Evolutionary conservation across 1,140 invertebrate species (phyloP).

Genomic region (Drosophila bocki): DNA sequence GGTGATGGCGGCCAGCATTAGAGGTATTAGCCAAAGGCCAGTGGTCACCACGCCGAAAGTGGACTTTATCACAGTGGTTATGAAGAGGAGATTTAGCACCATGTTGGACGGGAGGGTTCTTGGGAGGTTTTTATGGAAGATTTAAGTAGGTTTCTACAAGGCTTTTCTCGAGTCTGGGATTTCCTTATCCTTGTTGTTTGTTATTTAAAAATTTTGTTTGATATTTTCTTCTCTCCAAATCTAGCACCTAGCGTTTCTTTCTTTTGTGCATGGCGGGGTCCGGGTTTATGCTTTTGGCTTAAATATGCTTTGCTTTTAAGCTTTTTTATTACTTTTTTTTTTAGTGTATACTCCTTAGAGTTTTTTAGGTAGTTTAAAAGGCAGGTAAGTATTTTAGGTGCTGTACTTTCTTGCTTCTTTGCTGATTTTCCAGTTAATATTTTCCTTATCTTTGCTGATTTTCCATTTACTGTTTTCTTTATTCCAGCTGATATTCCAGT

Average conservation of each 20-base stretch:
- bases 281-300: not conserved
- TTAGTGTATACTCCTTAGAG: too few relatives aligned
- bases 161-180: not conserved
- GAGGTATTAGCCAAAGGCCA: constrained; percentile 92
- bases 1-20: constrained; percentile 92
- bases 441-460: not conserved
- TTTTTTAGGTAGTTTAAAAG: not conserved
- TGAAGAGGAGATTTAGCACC: constrained; percentile 90
- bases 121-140: not conserved
- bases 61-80: constrained; percentile 90
- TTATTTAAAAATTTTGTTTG: not conserved
- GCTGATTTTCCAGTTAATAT: not conserved
- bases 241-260: constrained; percentile 64
- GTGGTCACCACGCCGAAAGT: constrained; percentile 90
- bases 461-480: not conserved
- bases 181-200: too few relatives aligned
- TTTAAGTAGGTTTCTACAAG: too few relatives aligned
- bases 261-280: constrained; percentile 71
- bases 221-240: constrained; percentile 9
- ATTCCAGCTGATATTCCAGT: not conserved
- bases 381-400: too few relatives aligned
- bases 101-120: constrained; percentile 82
- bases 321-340: not conserved
- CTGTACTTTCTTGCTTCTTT: not conserved
- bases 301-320: not conserved